Evolutionary conservation across 1,140 invertebrate genomes (phyloP), one percentile per base, ranked within the genome.

Genomic region (Campoletis sonorensis): DNA sequence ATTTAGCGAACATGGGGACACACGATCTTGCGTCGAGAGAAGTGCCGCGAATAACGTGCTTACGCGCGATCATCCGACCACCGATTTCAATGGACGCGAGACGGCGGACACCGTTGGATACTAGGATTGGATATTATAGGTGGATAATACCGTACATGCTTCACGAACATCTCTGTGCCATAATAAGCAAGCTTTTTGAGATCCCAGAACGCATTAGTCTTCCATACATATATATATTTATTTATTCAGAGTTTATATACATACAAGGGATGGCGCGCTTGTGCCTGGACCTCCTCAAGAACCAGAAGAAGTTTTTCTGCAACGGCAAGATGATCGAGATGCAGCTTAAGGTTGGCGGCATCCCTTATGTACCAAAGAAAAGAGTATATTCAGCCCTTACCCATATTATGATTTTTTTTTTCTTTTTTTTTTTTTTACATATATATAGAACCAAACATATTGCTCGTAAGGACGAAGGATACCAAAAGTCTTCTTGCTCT

Each of bases 41-140:
- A 90, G 88, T 86, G 89, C 88, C 90, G 89, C 89, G 89, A 91
- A 91, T 92, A 92, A 92, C 91, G 88, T 89, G 89, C 91, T 92
- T 92, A 92, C 88, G 86, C 85, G 87, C 87, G 88, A 91, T 91
- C 89, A 91, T 90, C 88, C 87, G 84, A 89, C 88, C 89, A 86
- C 89, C 85, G 79, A 86, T 85, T 84, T 87, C 85, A 86, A 88
- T 88, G 86, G 84, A 82, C 83, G 81, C 85, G 83, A 86, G 73
- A 71, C 64, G 68, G 78, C 78, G 68, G 27, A 79, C 37, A 79
- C 61, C 64, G 37, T 51, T n/a, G 45, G 40, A 21, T 27, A 61
- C 61, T 61, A 23, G 45, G 8, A 51, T 75, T 54, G 18, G 21
- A 54, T 58, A 61, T 58, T 51, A 51, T 79, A 68, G 26, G 64